Base-by-base conservation (phyloP, 2,113 vertebrate genomes). In the Chaenocephalus aceratus region DNA sequence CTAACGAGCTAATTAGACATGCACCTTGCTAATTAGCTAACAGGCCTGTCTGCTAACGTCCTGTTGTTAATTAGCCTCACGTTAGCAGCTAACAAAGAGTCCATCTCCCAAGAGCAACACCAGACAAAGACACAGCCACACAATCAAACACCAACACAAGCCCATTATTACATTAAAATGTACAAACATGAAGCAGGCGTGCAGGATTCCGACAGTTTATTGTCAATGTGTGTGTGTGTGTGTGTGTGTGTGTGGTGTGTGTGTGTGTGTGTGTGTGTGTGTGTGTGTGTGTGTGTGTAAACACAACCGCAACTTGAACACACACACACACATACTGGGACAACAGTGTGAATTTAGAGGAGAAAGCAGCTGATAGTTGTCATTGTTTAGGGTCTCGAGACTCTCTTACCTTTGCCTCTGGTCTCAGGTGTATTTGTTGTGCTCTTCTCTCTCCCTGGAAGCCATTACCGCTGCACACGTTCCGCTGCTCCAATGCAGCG, bases 381-480 rank as follows among this genome's bases (percentile, higher is more conserved):
- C 68, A 77, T 49, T 0, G 26, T 3, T 10, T 0, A 10, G 44
- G 1, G 10, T 6, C 90, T 26, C 23, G 23, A 26, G 23, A 26
- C 23, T 26, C 23, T 89, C 72, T 7, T 36, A 93, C 92, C 92
- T 92, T 76, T 41, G 9, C 57, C 62, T 84, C 84, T 15, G 71
- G 36, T 36, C 36, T 36, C 36, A 7, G 81, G 73, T 86, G 93
- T 89, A 92, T 91, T 87, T 84, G 89, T 87, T 87, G 86, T 89
- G 88, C 77, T 89, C 83, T 65, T 90, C 86, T 36, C 87, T 83
- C 80, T 91, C 89, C 74, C 90, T 88, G 90, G 92, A 92, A 94
- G 93, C 93, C 93, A 94, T 94, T 93, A 93, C 84, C 79, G 81
- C 83, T 90, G 68, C 79, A 84, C 87, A 77, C 90, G 85, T 36